Conservation (phyloP, 2,113 vertebrate species). For the Asarcornis scutulata region DNA sequence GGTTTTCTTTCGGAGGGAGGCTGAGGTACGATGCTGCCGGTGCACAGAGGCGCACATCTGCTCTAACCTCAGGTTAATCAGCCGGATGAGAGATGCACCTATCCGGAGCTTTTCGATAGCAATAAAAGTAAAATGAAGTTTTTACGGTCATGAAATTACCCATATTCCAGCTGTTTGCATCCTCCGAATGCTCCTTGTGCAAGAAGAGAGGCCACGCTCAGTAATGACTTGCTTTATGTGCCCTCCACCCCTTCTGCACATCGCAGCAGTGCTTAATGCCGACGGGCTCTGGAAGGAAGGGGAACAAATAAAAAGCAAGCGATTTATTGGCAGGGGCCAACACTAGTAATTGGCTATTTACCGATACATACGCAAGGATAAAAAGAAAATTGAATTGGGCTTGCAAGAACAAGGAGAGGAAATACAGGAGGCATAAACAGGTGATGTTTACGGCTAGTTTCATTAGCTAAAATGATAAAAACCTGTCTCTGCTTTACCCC, state of each 20-base stretch:
- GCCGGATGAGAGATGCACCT: conserved; percentile 12
- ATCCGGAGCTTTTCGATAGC: background rate
- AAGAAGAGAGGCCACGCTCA: background rate
- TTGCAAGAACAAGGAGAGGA: conserved; percentile 5
- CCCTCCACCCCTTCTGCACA: background rate
- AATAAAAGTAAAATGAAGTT: conserved; percentile 42
- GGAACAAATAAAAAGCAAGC: background rate
- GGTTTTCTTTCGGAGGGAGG: conserved; percentile 27
- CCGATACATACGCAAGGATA: conserved; percentile 17
- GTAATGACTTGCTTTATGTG: conserved; percentile 14
- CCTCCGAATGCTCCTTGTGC: conserved; percentile 6
- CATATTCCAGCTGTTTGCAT: conserved; percentile 34
- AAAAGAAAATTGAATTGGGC: conserved; percentile 23
- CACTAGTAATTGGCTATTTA: conserved; percentile 1
- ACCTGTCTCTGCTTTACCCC: background rate
- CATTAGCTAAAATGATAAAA: background rate
- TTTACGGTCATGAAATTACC: conserved; percentile 16
- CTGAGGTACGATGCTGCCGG: background rate
- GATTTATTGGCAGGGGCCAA: conserved; percentile 18
- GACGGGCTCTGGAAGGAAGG: background rate
- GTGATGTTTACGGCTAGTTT: background rate
- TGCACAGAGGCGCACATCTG: background rate
- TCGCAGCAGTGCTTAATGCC: background rate
- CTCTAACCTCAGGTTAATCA: conserved; percentile 42
- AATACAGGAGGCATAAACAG: background rate